Evolutionary conservation across 1,140 invertebrate species (phyloP), one percentile per base, ranked within the genome.

Genomic region (Choristoneura fumiferana): DNA sequence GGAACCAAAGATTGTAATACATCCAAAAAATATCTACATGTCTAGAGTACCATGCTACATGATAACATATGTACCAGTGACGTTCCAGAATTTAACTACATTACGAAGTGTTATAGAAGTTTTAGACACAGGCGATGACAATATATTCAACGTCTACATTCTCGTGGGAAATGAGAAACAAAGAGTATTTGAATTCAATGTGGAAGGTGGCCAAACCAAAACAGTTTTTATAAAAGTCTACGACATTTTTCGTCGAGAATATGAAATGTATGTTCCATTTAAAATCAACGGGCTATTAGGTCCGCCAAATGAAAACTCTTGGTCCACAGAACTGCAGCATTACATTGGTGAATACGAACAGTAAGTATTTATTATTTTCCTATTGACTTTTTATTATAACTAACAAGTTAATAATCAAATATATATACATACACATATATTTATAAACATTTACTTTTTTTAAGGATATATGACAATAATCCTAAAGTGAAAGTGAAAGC

Each of bases 221-320:
- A 77, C 73, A 14, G 71, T 87, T 43, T 86, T 65, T 62, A 76
- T 88, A 18, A 81, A 83, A 81, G 72, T 88, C 10, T 74, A 61
- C 54, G 84, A 85, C 58, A 63, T 69, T 56, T 85, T 76, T 70
- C 67, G 80, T 13, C 70, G 82, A 65, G 82, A 85, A 63, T 88
- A 87, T 62, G 84, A 88, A 58, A 81, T 85, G 68, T 88, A 73
- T 58, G 76, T 87, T 53, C 85, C 85, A n/a, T 84, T 88, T 62
- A 82, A 76, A 78, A 65, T 87, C 36, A 88, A 88, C 64, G 75
- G 65, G 18, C 60, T 88, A 57, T 40, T 88, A 43, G 85, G 85
- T 4, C 85, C 85, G 5, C 85, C 85, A 43, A 62, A 79, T 59
- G 52, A 71, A 45, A 65, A 78, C 53, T 4, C 58, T 14, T 60